Evolutionary conservation across 1,140 invertebrate genomes (phyloP), one percentile per base, ranked within the genome.

Genomic region (Sminthurinus signatus): DNA sequence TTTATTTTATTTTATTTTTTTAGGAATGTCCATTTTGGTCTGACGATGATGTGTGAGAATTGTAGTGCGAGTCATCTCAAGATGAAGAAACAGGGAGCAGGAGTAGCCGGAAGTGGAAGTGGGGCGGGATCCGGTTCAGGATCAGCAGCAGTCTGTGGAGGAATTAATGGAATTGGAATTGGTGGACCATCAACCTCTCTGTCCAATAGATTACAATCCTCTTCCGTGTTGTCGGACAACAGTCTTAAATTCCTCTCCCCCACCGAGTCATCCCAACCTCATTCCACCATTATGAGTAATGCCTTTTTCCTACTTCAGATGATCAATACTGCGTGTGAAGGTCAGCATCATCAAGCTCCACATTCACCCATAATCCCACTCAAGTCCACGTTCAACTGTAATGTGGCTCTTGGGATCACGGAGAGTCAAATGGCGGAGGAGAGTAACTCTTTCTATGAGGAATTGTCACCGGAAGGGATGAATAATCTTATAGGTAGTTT

Each of bases 261-360:
- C 5, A 55, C 57, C 14, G 52, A 68, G 54, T 68, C 59, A 61
- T 75, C 69, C 25, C 75, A 83, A 29, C 36, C 86, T 5, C 90
- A 94, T 74, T 74, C 86, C 17, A 82, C 88, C 0, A 89, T 98
- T 80, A 89, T 88, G 67, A 91, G 93, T 73, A 98, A 98, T 77
- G 92, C 95, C 0, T 84, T 94, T 78, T 98, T 98, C 75, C 77
- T 98, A 14, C 77, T 98, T 56, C 93, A 96, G 74, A 75, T 98
- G 50, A 87, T 88, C 1, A 87, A 88, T 69, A 83, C 88, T 0
- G 83, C 59, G 15, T 39, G 51, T 14, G 60, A 68, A 27, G 44
- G 21, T 19, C 61, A 65, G 14, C 46, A 55, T n/a, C 60, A 66
- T 12, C 57, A 15, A 31, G 31, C 32, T 8, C 5, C 32, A 36